phyloP scores from a whole-genome alignment of 2,888 invertebrate genomes.

The Phalangium opilio region DNA sequence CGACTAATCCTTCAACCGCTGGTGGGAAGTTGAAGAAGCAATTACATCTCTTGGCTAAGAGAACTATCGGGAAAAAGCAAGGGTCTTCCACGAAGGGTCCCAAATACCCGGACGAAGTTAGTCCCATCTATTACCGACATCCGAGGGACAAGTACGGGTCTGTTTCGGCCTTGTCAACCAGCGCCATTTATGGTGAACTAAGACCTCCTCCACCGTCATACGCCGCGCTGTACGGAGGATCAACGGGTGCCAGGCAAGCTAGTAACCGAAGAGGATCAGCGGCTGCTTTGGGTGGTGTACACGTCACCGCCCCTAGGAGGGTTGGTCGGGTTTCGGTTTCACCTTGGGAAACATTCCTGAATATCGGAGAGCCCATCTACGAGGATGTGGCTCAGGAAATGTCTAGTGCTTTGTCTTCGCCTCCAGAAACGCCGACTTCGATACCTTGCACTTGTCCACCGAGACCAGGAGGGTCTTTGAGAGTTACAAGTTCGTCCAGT shows the following conservation, averaged over 20 bases:
- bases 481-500: background rate
- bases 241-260: too few species aligned
- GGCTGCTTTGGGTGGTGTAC: too few species aligned
- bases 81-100: constrained; percentile 7
- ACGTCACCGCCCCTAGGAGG: too few species aligned
- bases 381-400: constrained; percentile 6
- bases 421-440: too few species aligned
- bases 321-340: constrained; percentile 8
- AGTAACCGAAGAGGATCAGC: too few species aligned
- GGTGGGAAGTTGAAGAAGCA: constrained; percentile 18
- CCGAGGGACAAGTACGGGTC: constrained; percentile 16
- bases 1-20: constrained; percentile 13
- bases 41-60: constrained; percentile 15
- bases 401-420: background rate
- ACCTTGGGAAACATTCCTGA: constrained; percentile 9
- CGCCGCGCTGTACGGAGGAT: too few species aligned
- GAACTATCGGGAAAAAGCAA: constrained; percentile 7
- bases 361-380: constrained; percentile 12
- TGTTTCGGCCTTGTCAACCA: constrained; percentile 14
- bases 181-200: constrained; percentile 15
- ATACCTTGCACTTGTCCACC: too few species aligned
- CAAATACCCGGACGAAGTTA: constrained; percentile 7
- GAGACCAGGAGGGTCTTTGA: too few species aligned
- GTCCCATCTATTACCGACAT: constrained; percentile 9
- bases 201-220: constrained; percentile 4